A percentile compares a stretch with the other conserved stretches of the same genome.
Conservation (phyloP, 92 coral and sea anemone genomes). For the Virgularia gustaviana region DNA sequence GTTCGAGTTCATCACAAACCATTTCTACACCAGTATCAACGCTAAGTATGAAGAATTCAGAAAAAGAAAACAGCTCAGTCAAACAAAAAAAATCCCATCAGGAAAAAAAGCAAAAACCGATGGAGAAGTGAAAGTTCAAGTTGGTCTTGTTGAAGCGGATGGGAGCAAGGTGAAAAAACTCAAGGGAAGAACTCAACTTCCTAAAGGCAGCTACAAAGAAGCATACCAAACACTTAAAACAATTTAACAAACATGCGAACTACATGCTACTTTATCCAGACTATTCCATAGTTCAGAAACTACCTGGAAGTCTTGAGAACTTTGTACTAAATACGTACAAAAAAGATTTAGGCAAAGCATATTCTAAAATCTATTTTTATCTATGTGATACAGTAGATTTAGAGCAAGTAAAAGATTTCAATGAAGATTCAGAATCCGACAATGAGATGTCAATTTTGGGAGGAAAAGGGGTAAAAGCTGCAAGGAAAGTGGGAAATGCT, state of each 20-base stretch:
- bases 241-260: constrained; percentile 4
- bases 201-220: constrained; percentile 4
- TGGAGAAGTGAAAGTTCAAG: constrained; percentile 51
- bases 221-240: constrained; percentile 1
- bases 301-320: constrained; percentile 4
- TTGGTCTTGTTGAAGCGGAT: constrained; percentile 48
- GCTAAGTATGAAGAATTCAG: constrained; percentile 11
- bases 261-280: constrained; percentile 4
- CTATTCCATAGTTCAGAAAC: constrained; percentile 2
- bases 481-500: neutral
- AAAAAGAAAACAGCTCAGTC: constrained; percentile 13
- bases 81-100: constrained; percentile 9
- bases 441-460: neutral
- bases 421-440: constrained; percentile 6
- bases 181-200: constrained; percentile 53
- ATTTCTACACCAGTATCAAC: constrained; percentile 4
- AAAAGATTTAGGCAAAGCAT: constrained; percentile 1
- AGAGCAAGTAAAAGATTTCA: constrained; percentile 1
- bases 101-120: constrained; percentile 37
- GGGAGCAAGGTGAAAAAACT: constrained; percentile 48
- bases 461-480: neutral
- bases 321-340: constrained; percentile 4
- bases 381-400: constrained; percentile 2
- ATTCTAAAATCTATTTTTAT: constrained; percentile 2
- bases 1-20: neutral